Conservation (phyloP, 1,140 invertebrate species). For the Listronotus oregonensis region DNA sequence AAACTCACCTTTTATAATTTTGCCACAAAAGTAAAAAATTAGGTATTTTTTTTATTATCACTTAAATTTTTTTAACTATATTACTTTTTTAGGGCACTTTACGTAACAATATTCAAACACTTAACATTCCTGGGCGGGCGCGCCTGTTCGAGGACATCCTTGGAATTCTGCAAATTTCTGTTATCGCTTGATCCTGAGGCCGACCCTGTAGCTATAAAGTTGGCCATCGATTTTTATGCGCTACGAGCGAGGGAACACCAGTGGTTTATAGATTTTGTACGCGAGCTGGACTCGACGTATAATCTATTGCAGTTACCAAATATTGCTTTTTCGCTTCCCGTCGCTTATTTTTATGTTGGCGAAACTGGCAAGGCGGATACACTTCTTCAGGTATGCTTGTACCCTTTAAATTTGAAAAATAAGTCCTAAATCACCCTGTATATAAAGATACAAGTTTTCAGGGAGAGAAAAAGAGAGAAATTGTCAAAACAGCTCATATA, state of each 20-base stretch:
- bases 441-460: too few relatives aligned
- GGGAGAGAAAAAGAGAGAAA: too few relatives aligned
- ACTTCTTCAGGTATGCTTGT: slow-evolving; percentile 47
- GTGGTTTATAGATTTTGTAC: slow-evolving; percentile 78
- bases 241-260: slow-evolving; percentile 78
- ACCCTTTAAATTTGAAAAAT: too few relatives aligned
- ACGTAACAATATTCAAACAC: slow-evolving; percentile 85
- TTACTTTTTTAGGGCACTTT: slow-evolving; percentile 69
- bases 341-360: slow-evolving; percentile 71
- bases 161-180: slow-evolving; percentile 79
- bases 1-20: too few relatives aligned
- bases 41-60: neutral
- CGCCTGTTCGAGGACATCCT: slow-evolving; percentile 79
- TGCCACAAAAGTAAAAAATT: neutral
- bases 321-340: slow-evolving; percentile 82
- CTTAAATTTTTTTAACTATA: too few relatives aligned
- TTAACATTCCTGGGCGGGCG: slow-evolving; percentile 78
- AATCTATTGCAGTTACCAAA: slow-evolving; percentile 85
- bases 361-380: slow-evolving; percentile 63
- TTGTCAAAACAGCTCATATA: too few relatives aligned
- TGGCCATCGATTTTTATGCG: slow-evolving; percentile 88
- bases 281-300: slow-evolving; percentile 68
- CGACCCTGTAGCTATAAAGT: slow-evolving; percentile 82
- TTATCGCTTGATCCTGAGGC: slow-evolving; percentile 79
- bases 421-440: too few relatives aligned